Base-by-base conservation (phyloP, 1,140 invertebrate species). In the Gonioctena quinquepunctata region DNA sequence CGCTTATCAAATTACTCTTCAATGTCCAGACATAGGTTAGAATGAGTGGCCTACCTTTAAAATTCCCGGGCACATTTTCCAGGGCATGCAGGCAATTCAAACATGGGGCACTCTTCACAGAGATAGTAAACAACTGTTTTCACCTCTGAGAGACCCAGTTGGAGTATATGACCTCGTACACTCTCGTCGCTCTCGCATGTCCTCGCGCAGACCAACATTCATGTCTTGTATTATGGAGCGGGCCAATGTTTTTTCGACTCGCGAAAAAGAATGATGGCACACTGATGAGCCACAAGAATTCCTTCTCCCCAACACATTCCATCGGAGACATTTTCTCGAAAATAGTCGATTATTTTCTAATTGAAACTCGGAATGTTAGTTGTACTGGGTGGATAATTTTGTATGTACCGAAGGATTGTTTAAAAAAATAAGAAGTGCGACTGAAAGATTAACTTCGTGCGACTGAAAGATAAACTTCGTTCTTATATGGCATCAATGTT, bases 101-200 rank as follows among this genome's bases (percentile, higher is more conserved):
- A 59, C 64, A 66, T 60, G 42, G 52, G 62, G 63, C 62, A 69
- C 62, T 73, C 68, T 48, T 66, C 21, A 66, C 72, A 69, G 72
- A 73, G 72, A 73, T 73, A 70, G 72, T 73, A 70, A 73, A 70
- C 66, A 73, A 66, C 72, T 70, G 72, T 73, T 73, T 73, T 73
- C 72, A 73, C 64, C 68, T 73, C 68, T 73, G 65, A 59, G 68
- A 70, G 72, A 73, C 72, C 68, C 72, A 70, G 50, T 73, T 73
- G 68, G 68, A 68, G 69, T 49, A 72, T 73, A 66, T 73, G 72
- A 73, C 72, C 72, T 73, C 72, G 72, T 73, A 73, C 59, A 52
- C 62, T 67, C 68, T 73, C 71, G 71, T 63, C 59, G 52, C 62
- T 67, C 68, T 73, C 33, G 33, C 33, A 63, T 73, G 72, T 70